Conservation (phyloP, 2,797 vertebrate species). For the Oreochromis grahami region DNA sequence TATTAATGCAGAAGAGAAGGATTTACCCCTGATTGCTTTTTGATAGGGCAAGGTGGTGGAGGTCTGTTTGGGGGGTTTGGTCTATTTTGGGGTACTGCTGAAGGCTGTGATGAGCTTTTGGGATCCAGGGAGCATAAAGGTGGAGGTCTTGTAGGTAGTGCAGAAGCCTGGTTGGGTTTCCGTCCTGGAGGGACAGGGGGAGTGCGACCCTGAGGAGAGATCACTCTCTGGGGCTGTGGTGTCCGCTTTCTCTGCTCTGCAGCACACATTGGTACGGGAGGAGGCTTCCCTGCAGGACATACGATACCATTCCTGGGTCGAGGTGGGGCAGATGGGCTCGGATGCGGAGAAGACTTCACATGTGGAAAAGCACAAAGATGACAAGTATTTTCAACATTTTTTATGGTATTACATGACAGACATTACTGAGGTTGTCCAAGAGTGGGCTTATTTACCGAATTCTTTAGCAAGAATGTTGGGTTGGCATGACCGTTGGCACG, state of each 20-base stretch:
- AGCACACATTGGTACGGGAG: slow-evolving; percentile 54
- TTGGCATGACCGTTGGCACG: slow-evolving; percentile 64
- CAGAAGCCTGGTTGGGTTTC: slow-evolving; percentile 29
- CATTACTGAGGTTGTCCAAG: background rate
- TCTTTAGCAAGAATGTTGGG: slow-evolving; percentile 71
- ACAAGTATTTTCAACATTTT: background rate
- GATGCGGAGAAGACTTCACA: slow-evolving; percentile 27
- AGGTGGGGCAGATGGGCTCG: slow-evolving; percentile 41
- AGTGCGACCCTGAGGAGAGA: slow-evolving; percentile 48
- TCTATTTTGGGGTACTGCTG: background rate
- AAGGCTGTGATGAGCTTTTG: slow-evolving; percentile 6
- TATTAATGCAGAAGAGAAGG: background rate
- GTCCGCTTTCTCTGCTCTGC: background rate
- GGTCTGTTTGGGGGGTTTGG: slow-evolving; percentile 85
- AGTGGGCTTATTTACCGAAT: slow-evolving; percentile 47
- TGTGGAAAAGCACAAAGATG: background rate
- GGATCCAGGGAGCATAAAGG: slow-evolving; percentile 15
- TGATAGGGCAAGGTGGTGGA: slow-evolving; percentile 85
- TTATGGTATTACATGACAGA: too few species aligned
- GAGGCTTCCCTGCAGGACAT: slow-evolving; percentile 68
- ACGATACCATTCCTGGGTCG: slow-evolving; percentile 38
- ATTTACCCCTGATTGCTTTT: slow-evolving; percentile 71
- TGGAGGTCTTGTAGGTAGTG: slow-evolving; percentile 17
- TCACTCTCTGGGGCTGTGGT: background rate
- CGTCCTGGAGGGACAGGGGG: background rate